A percentile compares a stretch with the other conserved stretches of the same genome.
Evolutionary conservation across 2,888 invertebrate species (phyloP).

Genomic region (Brachyptera risi): DNA sequence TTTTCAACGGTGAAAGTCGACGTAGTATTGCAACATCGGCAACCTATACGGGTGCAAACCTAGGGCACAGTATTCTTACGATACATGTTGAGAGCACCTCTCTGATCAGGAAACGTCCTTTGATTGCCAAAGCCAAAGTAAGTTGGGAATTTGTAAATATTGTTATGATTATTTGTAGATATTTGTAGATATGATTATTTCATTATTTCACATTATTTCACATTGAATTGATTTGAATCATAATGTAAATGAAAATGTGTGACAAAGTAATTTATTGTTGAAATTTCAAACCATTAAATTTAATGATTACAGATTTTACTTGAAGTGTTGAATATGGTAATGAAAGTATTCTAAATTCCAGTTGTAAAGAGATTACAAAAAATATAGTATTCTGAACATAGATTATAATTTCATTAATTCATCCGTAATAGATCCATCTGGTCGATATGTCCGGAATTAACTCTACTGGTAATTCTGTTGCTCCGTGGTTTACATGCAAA

Average conservation of each 20-base stretch:
- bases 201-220: too few relatives aligned
- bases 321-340: neutral
- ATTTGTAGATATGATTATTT: too few relatives aligned
- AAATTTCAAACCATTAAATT: too few relatives aligned
- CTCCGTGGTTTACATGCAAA: too few relatives aligned
- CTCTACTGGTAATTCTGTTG: neutral
- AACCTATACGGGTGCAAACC: neutral
- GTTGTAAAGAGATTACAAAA: neutral
- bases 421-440: neutral
- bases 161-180: too few relatives aligned
- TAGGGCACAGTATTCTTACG: neutral
- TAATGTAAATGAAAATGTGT: too few relatives aligned
- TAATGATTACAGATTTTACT: neutral
- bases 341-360: neutral
- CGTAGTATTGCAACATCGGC: neutral
- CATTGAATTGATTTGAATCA: too few relatives aligned
- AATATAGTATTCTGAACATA: neutral
- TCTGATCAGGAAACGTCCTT: neutral
- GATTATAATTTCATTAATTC: neutral
- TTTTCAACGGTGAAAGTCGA: neutral
- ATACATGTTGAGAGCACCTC: neutral
- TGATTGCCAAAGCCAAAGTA: neutral
- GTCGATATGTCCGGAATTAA: slow-evolving; percentile 3
- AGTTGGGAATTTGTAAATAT: too few relatives aligned
- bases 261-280: too few relatives aligned